Conservation (phyloP, 2,888 invertebrate genomes). For the Lissonota sp. region DNA sequence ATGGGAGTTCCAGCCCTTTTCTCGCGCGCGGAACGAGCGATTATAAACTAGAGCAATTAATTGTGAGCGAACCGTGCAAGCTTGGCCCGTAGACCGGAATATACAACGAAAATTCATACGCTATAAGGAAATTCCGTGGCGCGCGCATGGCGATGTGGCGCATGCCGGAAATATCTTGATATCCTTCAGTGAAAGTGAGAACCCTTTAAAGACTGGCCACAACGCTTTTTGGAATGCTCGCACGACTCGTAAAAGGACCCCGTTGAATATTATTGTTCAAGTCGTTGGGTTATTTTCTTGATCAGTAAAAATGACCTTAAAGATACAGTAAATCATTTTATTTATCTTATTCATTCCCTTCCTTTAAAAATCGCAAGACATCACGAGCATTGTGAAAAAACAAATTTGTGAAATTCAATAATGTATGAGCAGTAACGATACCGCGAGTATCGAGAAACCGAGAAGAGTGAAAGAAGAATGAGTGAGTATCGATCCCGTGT, state of each 20-base stretch:
- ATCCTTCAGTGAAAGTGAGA: slow-evolving; percentile 62
- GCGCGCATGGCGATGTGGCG: slow-evolving; percentile 55
- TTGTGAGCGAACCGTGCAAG: slow-evolving; percentile 73
- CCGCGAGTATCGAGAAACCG: slow-evolving; percentile 3
- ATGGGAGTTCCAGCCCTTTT: slow-evolving; percentile 46
- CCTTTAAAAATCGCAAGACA: no score
- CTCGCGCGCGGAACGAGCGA: slow-evolving; percentile 70
- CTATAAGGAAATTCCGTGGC: slow-evolving; percentile 59
- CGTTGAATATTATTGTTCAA: no score
- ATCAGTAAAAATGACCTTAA: no score
- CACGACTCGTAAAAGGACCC: not conserved
- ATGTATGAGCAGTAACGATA: not conserved
- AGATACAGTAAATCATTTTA: no score
- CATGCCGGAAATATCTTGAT: slow-evolving; percentile 78
- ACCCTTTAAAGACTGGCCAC: slow-evolving; percentile 73
- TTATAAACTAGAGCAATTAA: slow-evolving; percentile 80
- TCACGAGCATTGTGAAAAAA: no score
- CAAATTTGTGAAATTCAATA: no score
- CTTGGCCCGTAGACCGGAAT: slow-evolving; percentile 7
- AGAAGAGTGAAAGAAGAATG: slow-evolving; percentile 17
- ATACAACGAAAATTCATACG: slow-evolving; percentile 28
- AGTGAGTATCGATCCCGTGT: slow-evolving; percentile 17
- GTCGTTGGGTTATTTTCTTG: no score
- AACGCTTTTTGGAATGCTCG: slow-evolving; percentile 76
- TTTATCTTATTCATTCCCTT: no score